These are phyloP conservation scores for Athalia cordata DNA, from an alignment of 2,888 invertebrate species.

Conservation along the genomic window DNA sequence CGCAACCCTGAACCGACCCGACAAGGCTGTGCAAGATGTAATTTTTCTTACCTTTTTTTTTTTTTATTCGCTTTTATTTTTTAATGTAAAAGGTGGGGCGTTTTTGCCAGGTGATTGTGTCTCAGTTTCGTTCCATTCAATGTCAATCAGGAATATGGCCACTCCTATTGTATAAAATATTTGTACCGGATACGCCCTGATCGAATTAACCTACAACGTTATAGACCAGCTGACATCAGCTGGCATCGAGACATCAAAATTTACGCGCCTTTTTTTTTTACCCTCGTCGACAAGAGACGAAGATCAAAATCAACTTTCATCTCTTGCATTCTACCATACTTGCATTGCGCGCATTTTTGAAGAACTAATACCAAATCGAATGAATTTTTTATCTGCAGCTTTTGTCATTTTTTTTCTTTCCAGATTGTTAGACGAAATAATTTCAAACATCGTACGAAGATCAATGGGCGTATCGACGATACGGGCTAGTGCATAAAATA, in stretches of 20 bases:
- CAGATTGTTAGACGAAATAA: not conserved
- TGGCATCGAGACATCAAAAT: no score
- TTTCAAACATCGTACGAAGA: not conserved
- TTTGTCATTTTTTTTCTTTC: not conserved
- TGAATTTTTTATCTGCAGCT: no score
- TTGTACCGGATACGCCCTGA: slow-evolving; percentile 32
- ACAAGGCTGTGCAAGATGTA: slow-evolving; percentile 12
- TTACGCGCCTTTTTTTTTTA: no score
- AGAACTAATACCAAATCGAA: no score
- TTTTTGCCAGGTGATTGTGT: slow-evolving; percentile 40
- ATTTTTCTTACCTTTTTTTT: not conserved
- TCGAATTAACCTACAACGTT: not conserved
- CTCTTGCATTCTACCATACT: no score
- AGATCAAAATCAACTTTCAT: no score
- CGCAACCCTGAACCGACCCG: slow-evolving; percentile 30
- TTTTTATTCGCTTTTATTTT: not conserved
- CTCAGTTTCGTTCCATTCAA: slow-evolving; percentile 41
- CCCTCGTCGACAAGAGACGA: no score
- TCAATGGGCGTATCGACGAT: no score
- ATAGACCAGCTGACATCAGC: no score
- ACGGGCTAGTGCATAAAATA: no score
- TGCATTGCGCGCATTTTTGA: not conserved
- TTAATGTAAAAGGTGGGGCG: slow-evolving; percentile 12
- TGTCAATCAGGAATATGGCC: slow-evolving; percentile 26
- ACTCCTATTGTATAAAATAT: slow-evolving; percentile 1